Evolutionary conservation across 2,797 vertebrate genomes (phyloP).

Genomic region (Urophycis tenuis): DNA sequence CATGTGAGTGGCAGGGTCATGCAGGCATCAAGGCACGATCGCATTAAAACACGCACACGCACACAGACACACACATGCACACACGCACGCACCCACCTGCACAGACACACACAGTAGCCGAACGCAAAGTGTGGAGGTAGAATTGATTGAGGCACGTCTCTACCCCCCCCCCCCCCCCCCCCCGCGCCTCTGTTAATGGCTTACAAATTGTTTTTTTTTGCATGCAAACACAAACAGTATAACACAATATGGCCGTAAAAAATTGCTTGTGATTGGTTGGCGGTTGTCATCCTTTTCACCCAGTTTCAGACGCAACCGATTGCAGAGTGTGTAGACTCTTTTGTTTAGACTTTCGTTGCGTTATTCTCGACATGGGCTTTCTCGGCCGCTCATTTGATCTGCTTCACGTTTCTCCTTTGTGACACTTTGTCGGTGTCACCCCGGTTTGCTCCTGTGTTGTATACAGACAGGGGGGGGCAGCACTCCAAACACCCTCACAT

Average conservation of each 20-base stretch:
- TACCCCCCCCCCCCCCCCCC: slow-evolving; percentile 25
- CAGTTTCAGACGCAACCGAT: no score
- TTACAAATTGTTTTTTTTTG: neutral
- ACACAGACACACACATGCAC: neutral
- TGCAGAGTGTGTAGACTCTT: no score
- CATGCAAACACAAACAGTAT: neutral
- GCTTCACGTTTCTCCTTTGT: no score
- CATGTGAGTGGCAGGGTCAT: neutral
- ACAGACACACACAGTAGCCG: neutral
- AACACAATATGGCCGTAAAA: neutral
- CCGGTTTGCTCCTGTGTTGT: no score
- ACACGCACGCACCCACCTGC: neutral
- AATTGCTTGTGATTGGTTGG: neutral
- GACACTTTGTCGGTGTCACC: no score
- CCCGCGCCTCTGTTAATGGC: neutral
- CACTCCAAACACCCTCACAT: no score
- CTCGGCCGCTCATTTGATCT: no score
- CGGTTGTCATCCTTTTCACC: neutral
- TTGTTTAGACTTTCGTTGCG: no score
- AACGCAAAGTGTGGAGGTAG: neutral
- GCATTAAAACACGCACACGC: neutral
- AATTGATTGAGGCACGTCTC: slow-evolving; percentile 27
- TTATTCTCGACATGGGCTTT: no score
- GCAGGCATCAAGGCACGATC: neutral
- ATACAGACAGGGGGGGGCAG: no score